These are phyloP conservation scores for Plumapathes pennacea DNA, from an alignment of 92 coral and sea anemone species.

Conservation along the genomic window DNA sequence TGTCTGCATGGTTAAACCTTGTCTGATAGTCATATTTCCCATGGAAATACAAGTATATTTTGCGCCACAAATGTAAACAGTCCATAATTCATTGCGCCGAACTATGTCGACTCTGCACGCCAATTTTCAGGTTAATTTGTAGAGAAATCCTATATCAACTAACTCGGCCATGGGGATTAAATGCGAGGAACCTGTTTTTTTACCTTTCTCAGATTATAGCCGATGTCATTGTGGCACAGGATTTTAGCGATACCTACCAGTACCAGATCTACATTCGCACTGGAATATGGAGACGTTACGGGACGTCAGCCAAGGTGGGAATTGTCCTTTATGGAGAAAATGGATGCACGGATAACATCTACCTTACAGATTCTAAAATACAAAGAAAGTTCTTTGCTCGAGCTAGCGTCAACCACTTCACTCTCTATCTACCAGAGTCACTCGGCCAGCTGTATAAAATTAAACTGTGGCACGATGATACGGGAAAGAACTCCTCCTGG, in stretches of 20 bases:
- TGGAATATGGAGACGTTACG: conserved; percentile 84
- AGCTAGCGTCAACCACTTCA: conserved; percentile 75
- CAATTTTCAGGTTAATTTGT: no score
- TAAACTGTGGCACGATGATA: conserved; percentile 89
- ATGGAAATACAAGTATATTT: no score
- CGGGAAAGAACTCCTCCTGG: conserved; percentile 80
- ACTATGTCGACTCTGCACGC: no score
- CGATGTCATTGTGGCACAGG: conserved; percentile 32
- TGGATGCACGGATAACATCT: conserved; percentile 59
- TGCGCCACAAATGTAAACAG: no score
- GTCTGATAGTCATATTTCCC: no score
- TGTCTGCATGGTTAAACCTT: no score
- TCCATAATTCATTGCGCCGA: no score
- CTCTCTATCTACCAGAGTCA: conserved; percentile 62
- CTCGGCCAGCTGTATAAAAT: conserved; percentile 58
- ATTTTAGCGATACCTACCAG: conserved; percentile 28
- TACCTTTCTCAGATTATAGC: conserved; percentile 78
- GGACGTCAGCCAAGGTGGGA: conserved; percentile 89
- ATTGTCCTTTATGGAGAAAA: conserved; percentile 66
- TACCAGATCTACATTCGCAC: conserved; percentile 82
- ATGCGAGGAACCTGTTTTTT: no score
- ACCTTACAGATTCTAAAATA: conserved; percentile 61
- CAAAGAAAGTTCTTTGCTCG: conserved; percentile 70
- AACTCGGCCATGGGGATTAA: no score
- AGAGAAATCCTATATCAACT: no score